phyloP scores from a whole-genome alignment of 2,888 invertebrate genomes.

The Endomychus coccineus region DNA sequence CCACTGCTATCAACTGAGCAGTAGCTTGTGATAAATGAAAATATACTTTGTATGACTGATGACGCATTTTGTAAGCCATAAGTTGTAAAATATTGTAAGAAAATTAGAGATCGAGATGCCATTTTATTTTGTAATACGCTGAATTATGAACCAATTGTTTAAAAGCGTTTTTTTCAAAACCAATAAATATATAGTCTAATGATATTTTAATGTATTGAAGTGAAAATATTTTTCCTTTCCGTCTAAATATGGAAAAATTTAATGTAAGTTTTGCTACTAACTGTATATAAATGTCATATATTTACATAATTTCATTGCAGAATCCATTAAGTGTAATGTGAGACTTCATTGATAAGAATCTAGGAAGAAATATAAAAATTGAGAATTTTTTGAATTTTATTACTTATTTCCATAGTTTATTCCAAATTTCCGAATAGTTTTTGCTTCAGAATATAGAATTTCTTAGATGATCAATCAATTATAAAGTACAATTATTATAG shows the following conservation, averaged over 20 bases:
- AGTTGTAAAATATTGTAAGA: slow-evolving; percentile 28
- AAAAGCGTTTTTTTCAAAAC: too few species aligned
- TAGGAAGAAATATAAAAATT: slow-evolving; percentile 19
- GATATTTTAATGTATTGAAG: too few species aligned
- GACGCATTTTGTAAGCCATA: slow-evolving; percentile 28
- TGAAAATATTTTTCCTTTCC: too few species aligned
- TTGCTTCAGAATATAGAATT: too few species aligned
- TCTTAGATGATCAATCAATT: too few species aligned
- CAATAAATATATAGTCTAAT: too few species aligned
- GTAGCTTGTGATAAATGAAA: slow-evolving; percentile 28
- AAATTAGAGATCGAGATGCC: slow-evolving; percentile 11
- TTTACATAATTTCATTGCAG: slow-evolving; percentile 28
- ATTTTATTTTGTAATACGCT: slow-evolving; percentile 14
- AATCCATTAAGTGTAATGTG: slow-evolving; percentile 28
- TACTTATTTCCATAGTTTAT: not conserved
- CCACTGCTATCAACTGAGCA: slow-evolving; percentile 28
- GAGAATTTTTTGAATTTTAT: not conserved
- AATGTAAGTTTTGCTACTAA: slow-evolving; percentile 36
- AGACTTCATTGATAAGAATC: slow-evolving; percentile 25
- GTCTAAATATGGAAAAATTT: slow-evolving; percentile 9
- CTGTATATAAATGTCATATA: slow-evolving; percentile 36
- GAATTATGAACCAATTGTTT: too few species aligned
- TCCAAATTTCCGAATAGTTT: too few species aligned
- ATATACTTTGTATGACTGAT: slow-evolving; percentile 31
- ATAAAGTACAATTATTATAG: too few species aligned